Conservation (phyloP, 1,140 invertebrate genomes). For the Rhyacophila brunnea region DNA sequence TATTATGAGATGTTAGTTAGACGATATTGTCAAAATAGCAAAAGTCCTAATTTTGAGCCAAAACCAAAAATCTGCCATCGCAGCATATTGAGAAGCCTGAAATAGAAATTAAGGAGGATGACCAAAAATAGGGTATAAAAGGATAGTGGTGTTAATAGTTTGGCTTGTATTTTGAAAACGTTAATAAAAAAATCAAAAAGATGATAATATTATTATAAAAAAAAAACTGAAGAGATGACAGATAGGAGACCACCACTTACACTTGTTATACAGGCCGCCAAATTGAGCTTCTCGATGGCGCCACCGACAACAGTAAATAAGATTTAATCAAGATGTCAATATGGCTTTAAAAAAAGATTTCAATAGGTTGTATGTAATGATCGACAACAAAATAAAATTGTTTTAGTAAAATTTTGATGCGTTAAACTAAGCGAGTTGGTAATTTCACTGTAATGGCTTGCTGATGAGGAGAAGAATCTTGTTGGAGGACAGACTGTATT, state of each 20-base stretch:
- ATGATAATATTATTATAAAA: too few relatives aligned
- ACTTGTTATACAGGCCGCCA: conserved; percentile 26
- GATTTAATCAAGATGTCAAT: conserved; percentile 15
- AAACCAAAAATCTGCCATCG: too few relatives aligned
- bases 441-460: too few relatives aligned
- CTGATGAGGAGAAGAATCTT: too few relatives aligned
- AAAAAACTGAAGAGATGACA: conserved; percentile 30
- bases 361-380: neutral
- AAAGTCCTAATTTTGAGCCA: too few relatives aligned
- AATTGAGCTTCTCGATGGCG: conserved; percentile 18
- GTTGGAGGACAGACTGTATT: too few relatives aligned
- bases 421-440: too few relatives aligned
- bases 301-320: conserved; percentile 35
- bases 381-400: conserved; percentile 10
- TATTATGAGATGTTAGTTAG: too few relatives aligned
- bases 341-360: neutral
- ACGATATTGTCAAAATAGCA: too few relatives aligned
- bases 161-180: conserved; percentile 3
- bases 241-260: conserved; percentile 37
- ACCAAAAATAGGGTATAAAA: neutral
- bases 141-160: neutral
- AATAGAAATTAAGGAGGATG: neutral
- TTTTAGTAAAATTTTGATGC: neutral
- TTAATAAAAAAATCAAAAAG: conserved; percentile 15
- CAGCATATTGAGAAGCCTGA: too few relatives aligned